Percentiles rank a stretch among this genome's conserved stretches.
Evolutionary conservation across 2,113 vertebrate species (phyloP).

Genomic region (Azemiops feae): DNA sequence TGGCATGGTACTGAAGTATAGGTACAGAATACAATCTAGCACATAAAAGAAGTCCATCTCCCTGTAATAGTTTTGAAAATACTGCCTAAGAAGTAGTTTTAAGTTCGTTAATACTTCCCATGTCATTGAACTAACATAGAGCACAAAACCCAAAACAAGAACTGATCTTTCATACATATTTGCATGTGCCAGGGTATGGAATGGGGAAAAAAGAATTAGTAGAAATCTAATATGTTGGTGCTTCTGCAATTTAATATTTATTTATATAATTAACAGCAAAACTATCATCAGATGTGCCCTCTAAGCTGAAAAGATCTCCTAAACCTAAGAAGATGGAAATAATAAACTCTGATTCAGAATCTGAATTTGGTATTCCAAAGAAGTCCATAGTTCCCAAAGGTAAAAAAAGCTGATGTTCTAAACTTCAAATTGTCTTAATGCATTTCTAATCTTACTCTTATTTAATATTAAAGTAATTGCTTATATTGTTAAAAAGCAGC

Average conservation of each 20-base stretch:
- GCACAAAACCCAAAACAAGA: not conserved
- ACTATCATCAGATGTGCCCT: slow-evolving; percentile 71
- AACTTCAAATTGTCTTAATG: not conserved
- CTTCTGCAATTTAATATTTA: not conserved
- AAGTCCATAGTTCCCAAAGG: slow-evolving; percentile 83
- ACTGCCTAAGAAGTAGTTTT: not conserved
- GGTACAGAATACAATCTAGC: not conserved
- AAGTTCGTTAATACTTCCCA: not conserved
- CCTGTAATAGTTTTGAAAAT: not conserved
- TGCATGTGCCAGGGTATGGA: not conserved
- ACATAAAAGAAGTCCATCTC: not conserved
- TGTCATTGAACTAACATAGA: not conserved
- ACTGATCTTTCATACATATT: not conserved
- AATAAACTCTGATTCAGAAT: slow-evolving; percentile 91
- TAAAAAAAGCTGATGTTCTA: slow-evolving; percentile 43
- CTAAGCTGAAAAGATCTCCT: slow-evolving; percentile 85
- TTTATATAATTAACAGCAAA: slow-evolving; percentile 74
- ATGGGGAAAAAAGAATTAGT: not conserved
- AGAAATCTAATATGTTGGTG: not conserved
- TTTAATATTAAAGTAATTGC: not conserved
- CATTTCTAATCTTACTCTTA: not conserved
- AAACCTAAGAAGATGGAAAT: slow-evolving; percentile 90
- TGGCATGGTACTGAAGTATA: not conserved
- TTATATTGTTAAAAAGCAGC: not conserved
- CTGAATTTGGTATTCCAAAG: slow-evolving; percentile 87